These are phyloP conservation scores for Pantherophis guttatus DNA, from an alignment of 2,113 vertebrate genomes.

Conservation along the genomic window DNA sequence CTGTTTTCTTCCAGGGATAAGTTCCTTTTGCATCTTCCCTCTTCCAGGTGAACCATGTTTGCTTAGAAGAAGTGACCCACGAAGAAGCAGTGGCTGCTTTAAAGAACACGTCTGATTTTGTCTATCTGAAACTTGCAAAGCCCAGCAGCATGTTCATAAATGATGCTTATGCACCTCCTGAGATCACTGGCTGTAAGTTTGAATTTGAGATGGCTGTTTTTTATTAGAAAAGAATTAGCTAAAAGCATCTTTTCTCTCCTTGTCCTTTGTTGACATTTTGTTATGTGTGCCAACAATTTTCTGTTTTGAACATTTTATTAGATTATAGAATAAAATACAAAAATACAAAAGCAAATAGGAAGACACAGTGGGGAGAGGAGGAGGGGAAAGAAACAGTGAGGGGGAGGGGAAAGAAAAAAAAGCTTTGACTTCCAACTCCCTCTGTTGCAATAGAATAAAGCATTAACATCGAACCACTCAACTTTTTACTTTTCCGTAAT, in stretches of 20 bases:
- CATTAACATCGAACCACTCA: too few relatives aligned
- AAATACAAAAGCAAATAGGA: too few relatives aligned
- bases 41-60: slow-evolving; percentile 86
- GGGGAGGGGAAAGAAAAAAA: too few relatives aligned
- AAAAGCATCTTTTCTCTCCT: background rate
- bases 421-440: too few relatives aligned
- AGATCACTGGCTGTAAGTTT: slow-evolving; percentile 93
- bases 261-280: background rate
- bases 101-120: slow-evolving; percentile 97
- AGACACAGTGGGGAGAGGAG: too few relatives aligned
- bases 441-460: too few relatives aligned
- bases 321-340: too few relatives aligned
- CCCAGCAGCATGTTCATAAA: slow-evolving; percentile 95
- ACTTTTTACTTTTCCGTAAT: too few relatives aligned
- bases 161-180: slow-evolving; percentile 87
- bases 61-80: slow-evolving; percentile 96
- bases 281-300: background rate
- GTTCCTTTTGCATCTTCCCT: background rate
- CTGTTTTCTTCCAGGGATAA: background rate
- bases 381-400: too few relatives aligned
- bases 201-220: background rate
- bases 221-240: background rate
- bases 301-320: too few relatives aligned
- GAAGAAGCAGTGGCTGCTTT: slow-evolving; percentile 98
- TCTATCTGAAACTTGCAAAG: slow-evolving; percentile 96